Evolutionary conservation across 2,888 invertebrate species (phyloP), one percentile per base, ranked within the genome.

Genomic region (Coenonympha glycerion): DNA sequence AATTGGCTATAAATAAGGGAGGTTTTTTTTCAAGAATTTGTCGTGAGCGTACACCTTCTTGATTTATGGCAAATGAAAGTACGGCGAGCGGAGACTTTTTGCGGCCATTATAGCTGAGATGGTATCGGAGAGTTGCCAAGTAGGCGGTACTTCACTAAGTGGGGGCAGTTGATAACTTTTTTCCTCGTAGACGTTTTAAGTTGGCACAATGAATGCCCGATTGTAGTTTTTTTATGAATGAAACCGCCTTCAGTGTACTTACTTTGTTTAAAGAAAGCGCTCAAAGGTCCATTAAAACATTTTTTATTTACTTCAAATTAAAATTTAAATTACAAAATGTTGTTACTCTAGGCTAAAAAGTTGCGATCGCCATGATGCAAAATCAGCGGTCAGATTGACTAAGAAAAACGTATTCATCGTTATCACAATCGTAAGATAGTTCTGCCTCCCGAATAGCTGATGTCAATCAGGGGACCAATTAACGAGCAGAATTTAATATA

Each of bases 101-200:
- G 57, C 53, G 57, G 48, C 60, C 59, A 68, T 70, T 66, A n/a
- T n/a, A 60, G 59, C 52, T 56, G 56, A 71, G 74, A 73, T 63
- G 62, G 60, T 53, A 56, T 57, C 53, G 58, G 54, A 53, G 49
- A 49, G 55, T 61, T 66, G 75, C 78, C 77, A 79, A 76, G 64
- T 66, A 61, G 59, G 57, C 36, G 68, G 62, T 70, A 65, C 68
- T 73, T 68, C 65, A 69, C 68, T 51, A 47, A 54, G 53, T 69
- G 66, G 66, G 64, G 52, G 48, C 52, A 55, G 51, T 53, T 53
- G 57, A 44, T 55, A 55, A 55, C 51, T 57, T 57, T 52, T 57
- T 51, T 55, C 47, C 56, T 47, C 45, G 16, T 31, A 55, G 55
- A 55, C 47, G 47, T 53, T 55, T 55, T 47, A 55, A 55, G 53